phyloP scores from a whole-genome alignment of 2,888 invertebrate species.

The Sphaerophoria rueppellii region DNA sequence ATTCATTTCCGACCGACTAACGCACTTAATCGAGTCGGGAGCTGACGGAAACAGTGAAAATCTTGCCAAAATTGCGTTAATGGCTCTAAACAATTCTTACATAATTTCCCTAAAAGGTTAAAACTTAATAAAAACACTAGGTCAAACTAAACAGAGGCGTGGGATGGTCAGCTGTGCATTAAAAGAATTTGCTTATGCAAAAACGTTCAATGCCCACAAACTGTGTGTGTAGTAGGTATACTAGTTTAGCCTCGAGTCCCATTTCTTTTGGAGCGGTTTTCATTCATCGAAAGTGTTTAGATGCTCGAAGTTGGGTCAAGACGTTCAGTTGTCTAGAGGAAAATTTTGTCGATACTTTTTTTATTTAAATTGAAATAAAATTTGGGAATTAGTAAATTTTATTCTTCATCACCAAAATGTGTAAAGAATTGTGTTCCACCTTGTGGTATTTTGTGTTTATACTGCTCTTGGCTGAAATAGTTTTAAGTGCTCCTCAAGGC shows the following conservation, averaged over 20 bases:
- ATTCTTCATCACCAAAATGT: slow-evolving; percentile 2
- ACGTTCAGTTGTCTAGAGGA: slow-evolving; percentile 45
- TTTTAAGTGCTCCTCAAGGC: slow-evolving; percentile 58
- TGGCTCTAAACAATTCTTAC: neutral
- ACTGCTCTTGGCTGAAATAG: slow-evolving; percentile 42
- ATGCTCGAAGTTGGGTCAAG: slow-evolving; percentile 1
- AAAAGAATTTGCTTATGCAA: slow-evolving; percentile 16
- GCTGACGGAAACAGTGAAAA: neutral
- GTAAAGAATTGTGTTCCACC: neutral
- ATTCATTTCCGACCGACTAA: neutral
- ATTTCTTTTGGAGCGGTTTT: slow-evolving; percentile 20
- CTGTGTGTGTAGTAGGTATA: neutral
- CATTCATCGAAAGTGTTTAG: slow-evolving; percentile 37
- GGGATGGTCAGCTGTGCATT: slow-evolving; percentile 18
- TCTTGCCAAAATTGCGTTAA: neutral
- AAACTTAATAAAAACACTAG: neutral
- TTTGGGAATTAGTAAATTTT: neutral
- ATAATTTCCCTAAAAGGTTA: slow-evolving; percentile 18
- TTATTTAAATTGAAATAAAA: neutral
- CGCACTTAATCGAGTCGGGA: slow-evolving; percentile 5
- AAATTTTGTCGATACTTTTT: slow-evolving; percentile 4
- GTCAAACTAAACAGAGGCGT: slow-evolving; percentile 5
- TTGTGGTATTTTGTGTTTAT: slow-evolving; percentile 38
- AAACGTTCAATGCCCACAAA: slow-evolving; percentile 24
- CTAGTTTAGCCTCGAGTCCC: neutral